A percentile compares a stretch with the other conserved stretches of the same genome.
Evolutionary conservation across 2,113 vertebrate genomes (phyloP).

Genomic region (Bufo gargarizans): DNA sequence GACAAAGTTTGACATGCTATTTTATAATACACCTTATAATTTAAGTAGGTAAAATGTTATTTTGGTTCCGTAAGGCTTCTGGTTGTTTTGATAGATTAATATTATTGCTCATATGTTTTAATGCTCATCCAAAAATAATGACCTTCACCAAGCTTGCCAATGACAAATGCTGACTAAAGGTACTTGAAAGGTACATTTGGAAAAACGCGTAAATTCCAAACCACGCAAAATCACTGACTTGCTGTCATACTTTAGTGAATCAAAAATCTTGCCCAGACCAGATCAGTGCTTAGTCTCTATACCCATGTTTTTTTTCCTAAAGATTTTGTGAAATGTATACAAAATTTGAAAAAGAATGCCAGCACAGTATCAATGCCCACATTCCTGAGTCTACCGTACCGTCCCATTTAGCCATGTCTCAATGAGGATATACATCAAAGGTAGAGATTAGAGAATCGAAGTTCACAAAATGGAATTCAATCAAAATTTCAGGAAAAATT

Average conservation of each 20-base stretch:
- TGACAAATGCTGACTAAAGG: constrained; percentile 18
- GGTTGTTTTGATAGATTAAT: constrained; percentile 9
- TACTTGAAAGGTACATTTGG: background rate
- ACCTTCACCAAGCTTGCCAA: constrained; percentile 4
- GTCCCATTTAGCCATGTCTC: too few species aligned
- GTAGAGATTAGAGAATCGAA: too few species aligned
- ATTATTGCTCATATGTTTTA: background rate
- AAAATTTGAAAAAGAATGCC: too few species aligned
- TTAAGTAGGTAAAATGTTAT: background rate
- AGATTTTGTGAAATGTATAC: background rate
- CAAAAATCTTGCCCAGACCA: background rate
- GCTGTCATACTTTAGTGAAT: background rate
- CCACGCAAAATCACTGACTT: background rate
- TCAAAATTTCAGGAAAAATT: too few species aligned
- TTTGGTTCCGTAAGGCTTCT: constrained; percentile 11
- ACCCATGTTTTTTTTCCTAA: background rate
- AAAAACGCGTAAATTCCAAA: constrained; percentile 30
- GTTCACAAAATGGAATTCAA: too few species aligned
- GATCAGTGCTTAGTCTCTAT: background rate
- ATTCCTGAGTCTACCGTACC: background rate
- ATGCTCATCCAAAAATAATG: constrained; percentile 28
- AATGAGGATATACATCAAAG: too few species aligned
- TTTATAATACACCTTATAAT: constrained; percentile 35
- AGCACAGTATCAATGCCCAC: background rate
- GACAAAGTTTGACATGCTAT: constrained; percentile 7